Conservation (phyloP, 92 coral and sea anemone genomes). For the Virgularia gustaviana region DNA sequence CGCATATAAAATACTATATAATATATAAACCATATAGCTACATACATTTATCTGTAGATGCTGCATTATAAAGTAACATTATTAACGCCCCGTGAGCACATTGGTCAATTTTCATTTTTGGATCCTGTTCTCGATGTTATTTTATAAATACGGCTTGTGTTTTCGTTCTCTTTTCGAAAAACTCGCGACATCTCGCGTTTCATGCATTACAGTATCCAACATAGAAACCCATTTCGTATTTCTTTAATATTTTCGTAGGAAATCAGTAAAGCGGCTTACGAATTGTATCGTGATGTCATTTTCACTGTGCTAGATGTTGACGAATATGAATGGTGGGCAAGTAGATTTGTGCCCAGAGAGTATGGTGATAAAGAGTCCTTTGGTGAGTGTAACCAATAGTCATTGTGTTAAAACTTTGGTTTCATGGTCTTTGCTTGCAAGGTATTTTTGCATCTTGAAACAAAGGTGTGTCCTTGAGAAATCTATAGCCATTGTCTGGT, state of each 20-base stretch:
- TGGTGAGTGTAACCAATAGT: no score
- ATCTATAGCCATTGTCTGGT: no score
- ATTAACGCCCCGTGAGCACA: no score
- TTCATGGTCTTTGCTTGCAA: conserved; percentile 3
- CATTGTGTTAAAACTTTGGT: conserved; percentile 29
- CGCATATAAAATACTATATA: no score
- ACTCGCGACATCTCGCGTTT: background rate
- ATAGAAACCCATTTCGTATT: background rate
- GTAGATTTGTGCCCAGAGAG: conserved; percentile 80
- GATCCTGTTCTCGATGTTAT: background rate
- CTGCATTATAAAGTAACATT: no score
- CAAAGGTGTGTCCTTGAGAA: no score
- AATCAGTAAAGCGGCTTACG: conserved; percentile 75
- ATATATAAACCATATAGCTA: no score
- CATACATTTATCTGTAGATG: no score
- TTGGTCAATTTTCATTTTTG: background rate
- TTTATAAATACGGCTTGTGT: background rate
- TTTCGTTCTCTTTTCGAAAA: background rate
- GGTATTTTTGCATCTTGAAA: no score
- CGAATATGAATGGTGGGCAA: conserved; percentile 93
- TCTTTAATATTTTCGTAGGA: conserved; percentile 48
- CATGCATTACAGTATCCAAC: no score
- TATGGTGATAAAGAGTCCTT: no score
- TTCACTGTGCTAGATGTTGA: conserved; percentile 80
- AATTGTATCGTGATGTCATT: conserved; percentile 77